Percentiles rank a stretch among this genome's conserved stretches.
These are phyloP conservation scores for Lasaia peninsularis DNA, from an alignment of 1,140 invertebrate genomes.

Conservation along the genomic window DNA sequence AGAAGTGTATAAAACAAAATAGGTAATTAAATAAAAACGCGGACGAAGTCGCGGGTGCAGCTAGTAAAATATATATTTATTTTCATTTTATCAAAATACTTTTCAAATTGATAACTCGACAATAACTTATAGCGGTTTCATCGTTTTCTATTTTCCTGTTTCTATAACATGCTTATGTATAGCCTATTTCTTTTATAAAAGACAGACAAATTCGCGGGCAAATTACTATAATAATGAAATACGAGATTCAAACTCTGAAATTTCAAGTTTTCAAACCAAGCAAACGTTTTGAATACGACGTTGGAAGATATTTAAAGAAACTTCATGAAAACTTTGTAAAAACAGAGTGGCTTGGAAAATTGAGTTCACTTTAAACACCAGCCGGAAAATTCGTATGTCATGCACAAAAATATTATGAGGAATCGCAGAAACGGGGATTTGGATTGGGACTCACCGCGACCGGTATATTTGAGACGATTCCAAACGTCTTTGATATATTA, in stretches of 20 bases:
- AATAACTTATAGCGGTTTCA: no score
- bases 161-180: no score
- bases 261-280: neutral
- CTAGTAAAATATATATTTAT: no score
- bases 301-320: neutral
- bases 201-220: no score
- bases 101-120: no score
- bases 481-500: neutral
- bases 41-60: no score
- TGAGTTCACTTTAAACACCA: neutral
- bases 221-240: no score
- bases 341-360: neutral
- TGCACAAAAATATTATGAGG: neutral
- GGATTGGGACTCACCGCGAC: neutral
- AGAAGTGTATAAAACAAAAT: no score
- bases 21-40: no score
- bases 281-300: neutral
- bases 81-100: no score
- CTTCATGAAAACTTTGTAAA: neutral
- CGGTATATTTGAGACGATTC: neutral
- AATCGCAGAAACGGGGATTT: neutral
- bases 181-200: no score
- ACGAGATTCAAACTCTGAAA: neutral
- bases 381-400: conserved; percentile 1
- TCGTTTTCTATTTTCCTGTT: no score